Conservation (phyloP, 2,797 vertebrate genomes). For the Spizella passerina region DNA sequence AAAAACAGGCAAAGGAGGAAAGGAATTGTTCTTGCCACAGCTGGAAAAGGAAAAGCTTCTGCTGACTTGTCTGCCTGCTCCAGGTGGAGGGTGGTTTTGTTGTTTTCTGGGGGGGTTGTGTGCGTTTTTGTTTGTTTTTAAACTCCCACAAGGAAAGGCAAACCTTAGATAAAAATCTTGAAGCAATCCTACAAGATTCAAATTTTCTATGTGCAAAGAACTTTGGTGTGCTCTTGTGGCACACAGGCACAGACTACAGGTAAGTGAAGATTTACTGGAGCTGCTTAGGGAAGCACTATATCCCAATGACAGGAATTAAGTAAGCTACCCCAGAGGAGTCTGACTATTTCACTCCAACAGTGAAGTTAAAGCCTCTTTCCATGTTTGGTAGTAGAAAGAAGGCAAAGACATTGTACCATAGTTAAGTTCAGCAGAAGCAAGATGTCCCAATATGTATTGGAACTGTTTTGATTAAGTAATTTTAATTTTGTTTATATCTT, state of each 20-base stretch:
- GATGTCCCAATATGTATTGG: neutral
- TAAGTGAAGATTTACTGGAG: neutral
- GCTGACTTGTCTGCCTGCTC: neutral
- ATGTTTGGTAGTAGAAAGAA: neutral
- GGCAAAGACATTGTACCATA: neutral
- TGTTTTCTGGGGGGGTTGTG: neutral
- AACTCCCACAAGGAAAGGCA: neutral
- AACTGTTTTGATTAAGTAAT: neutral
- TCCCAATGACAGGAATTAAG: neutral
- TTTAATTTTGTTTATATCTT: slow-evolving; percentile 21
- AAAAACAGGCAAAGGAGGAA: neutral
- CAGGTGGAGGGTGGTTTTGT: neutral
- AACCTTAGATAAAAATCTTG: neutral
- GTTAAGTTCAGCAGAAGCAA: neutral
- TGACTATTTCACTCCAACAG: neutral
- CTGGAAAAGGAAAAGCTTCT: neutral
- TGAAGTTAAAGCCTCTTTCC: neutral
- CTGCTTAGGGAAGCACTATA: neutral
- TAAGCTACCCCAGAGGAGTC: neutral
- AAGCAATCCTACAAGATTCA: neutral
- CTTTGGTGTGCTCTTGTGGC: neutral
- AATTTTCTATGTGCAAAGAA: neutral
- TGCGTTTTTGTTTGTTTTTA: neutral
- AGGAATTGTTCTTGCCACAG: neutral
- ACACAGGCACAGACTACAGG: neutral